A percentile compares a stretch with the other conserved stretches of the same genome.
These are phyloP conservation scores for Zenarchopterus dispar DNA, from an alignment of 2,797 vertebrate genomes.

Conservation along the genomic window DNA sequence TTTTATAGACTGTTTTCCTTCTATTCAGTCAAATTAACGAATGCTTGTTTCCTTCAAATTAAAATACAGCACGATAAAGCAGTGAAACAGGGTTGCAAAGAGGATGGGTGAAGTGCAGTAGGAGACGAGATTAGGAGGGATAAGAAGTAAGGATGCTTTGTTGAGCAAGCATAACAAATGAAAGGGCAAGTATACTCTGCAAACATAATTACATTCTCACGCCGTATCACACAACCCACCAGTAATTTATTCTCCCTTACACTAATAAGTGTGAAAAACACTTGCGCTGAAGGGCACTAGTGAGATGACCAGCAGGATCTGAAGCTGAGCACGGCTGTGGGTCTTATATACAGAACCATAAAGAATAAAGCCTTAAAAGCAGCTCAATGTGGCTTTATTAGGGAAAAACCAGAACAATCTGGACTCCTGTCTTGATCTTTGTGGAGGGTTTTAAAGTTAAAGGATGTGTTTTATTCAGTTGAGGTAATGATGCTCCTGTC, in stretches of 20 bases:
- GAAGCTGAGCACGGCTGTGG: conserved; percentile 2
- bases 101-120: conserved; percentile 20
- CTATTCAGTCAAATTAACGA: conserved; percentile 27
- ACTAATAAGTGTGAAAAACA: conserved; percentile 8
- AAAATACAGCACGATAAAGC: conserved; percentile 7
- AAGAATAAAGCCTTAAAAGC: no score
- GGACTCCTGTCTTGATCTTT: no score
- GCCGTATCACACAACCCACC: background rate
- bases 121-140: conserved; percentile 24
- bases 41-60: conserved; percentile 44
- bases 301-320: conserved; percentile 12
- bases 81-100: conserved; percentile 11
- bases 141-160: conserved; percentile 11
- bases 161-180: conserved; percentile 17
- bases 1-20: conserved; percentile 4
- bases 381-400: no score
- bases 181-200: conserved; percentile 16
- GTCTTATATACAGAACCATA: no score
- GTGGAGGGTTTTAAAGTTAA: no score
- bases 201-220: conserved; percentile 34
- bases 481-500: no score
- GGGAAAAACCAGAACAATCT: no score
- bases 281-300: conserved; percentile 3
- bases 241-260: conserved; percentile 15
- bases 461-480: no score